Evolutionary conservation across 1,140 invertebrate genomes (phyloP), one percentile per base, ranked within the genome.

Genomic region (Spodoptera litura): DNA sequence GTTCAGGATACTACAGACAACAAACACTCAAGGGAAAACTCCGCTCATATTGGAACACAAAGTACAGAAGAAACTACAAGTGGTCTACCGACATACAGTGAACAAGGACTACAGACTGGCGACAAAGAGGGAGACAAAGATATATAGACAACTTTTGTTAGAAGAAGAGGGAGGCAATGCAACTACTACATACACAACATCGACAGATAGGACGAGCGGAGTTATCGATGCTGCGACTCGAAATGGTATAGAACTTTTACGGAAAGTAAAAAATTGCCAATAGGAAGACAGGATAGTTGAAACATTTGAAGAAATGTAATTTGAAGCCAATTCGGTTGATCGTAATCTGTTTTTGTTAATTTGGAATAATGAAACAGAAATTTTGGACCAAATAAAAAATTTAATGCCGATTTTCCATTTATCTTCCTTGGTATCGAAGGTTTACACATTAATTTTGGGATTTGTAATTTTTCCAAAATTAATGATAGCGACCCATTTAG

Each of bases 121-220:
- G 86, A 91, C 87, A 91, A 85, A 92, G 83, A 87, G 85, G 84
- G 86, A 85, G 83, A 86, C 84, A 91, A 83, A 89, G 85, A 88
- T 87, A 89, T 88, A 89, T 81, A 90, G 88, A 89, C 86, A 85
- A 92, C 71, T 82, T 87, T 86, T 83, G 77, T 87, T 85, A 88
- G 86, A 92, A 92, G 91, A 92, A 93, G 88, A 90, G 78, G 78
- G 87, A 83, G 91, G 90, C 91, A 87, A 94, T 94, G 91, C 91
- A 93, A 88, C 92, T 93, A 93, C 92, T 91, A 93, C 92, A 92
- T 88, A 88, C 89, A 94, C 93, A 94, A 94, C 93, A 94, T 93
- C 91, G 88, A 94, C 84, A 90, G 84, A 88, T 85, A 91, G 86
- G 86, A 90, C 88, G 90, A 93, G 91, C 93, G 92, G 90, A 94